Conservation (phyloP, 2,888 invertebrate genomes). For the Caenorhabditis becei region DNA sequence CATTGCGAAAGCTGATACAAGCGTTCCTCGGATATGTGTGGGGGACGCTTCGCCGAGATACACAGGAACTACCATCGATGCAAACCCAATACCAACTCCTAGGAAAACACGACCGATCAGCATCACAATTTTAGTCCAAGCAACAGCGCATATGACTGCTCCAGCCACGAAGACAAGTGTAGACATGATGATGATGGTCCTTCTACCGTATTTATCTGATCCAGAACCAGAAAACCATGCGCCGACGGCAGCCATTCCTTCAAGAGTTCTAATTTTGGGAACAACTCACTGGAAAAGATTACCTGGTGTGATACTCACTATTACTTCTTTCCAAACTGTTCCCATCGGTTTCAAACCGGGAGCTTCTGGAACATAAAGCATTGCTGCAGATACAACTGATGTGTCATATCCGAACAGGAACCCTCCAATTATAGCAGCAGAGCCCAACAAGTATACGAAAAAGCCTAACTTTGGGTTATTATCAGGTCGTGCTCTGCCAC, state of each 20-base stretch:
- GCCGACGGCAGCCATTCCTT: conserved; percentile 70
- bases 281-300: too few species aligned
- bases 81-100: conserved; percentile 79
- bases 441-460: conserved; percentile 71
- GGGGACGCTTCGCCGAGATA: conserved; percentile 85
- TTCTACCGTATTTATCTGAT: conserved; percentile 84
- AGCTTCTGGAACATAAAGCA: conserved; percentile 73
- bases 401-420: conserved; percentile 84
- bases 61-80: conserved; percentile 84
- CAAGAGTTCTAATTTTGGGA: conserved; percentile 76
- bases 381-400: conserved; percentile 84
- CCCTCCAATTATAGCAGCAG: conserved; percentile 73
- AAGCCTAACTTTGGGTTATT: conserved; percentile 60
- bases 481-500: conserved; percentile 59
- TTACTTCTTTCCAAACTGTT: conserved; percentile 76
- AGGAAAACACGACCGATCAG: conserved; percentile 75
- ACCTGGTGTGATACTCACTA: conserved; percentile 77
- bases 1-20: conserved; percentile 83
- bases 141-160: conserved; percentile 82
- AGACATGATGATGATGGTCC: conserved; percentile 83
- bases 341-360: conserved; percentile 71
- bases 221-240: conserved; percentile 80
- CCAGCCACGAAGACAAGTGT: conserved; percentile 83
- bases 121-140: conserved; percentile 70
- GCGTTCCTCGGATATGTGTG: conserved; percentile 83